Evolutionary conservation across 2,888 invertebrate species (phyloP), one percentile per base, ranked within the genome.

Genomic region (Torymus texanus): DNA sequence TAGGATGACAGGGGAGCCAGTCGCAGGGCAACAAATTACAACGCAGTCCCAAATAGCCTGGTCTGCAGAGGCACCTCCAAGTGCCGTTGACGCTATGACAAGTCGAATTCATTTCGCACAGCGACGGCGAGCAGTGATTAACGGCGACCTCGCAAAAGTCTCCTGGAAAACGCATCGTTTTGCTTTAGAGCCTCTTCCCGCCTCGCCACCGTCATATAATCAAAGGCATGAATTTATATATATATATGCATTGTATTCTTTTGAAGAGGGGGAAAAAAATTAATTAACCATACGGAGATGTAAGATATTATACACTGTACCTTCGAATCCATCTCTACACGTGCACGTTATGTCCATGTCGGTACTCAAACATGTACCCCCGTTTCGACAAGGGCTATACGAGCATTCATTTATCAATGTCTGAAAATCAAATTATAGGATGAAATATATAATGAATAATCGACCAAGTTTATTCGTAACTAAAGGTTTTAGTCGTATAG

Each of bases 1-100:
- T 90, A 14, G 82, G 82, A 59, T 87, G 88, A 83, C 94, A 94
- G 0, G 93, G 93, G 68, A 90, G 86, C 84, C 91, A 92, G 83
- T 92, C 92, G 85, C 94, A 94, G 5, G 94, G 92, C 61, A 92
- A 84, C 41, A 92, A 86, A 84, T 92, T 91, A 83, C 93, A 93
- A 73, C 92, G 90, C 75, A 90, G 90, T 2, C 93, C 93, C 24
- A 92, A 88, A 84, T 90, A 91, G 50, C 93, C 93, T 2, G 90
- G 87, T 29, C 85, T 85, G 83, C 93, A 93, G 29, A 89, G 82
- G 83, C 93, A 93, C 61, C 87, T 86, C 88, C 91, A 93, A 0
- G 91, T 91, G 50, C 86, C 88, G 13, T 88, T 84, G 2, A 85
- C 79, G 63, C 86, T 89, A 10, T 86, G 83, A 82, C 92, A 92